A percentile compares a stretch with the other conserved stretches of the same genome.
Evolutionary conservation across 2,888 invertebrate species (phyloP).

Genomic region (Aphelenchoides bicaudatus): DNA sequence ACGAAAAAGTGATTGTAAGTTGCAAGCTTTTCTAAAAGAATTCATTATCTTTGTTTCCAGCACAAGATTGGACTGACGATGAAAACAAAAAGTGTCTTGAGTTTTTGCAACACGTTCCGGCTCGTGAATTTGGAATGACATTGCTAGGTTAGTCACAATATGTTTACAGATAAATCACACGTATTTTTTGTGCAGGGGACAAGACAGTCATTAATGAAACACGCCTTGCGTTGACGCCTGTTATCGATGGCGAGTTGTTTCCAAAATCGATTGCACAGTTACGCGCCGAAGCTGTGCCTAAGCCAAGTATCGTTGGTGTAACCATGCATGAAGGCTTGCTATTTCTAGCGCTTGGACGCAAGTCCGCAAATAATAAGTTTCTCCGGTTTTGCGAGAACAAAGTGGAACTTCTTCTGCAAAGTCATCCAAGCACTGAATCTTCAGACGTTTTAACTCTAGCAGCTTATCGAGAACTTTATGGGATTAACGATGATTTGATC

Average conservation of each 20-base stretch:
- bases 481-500: constrained; percentile 17
- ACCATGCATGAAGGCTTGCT: constrained; percentile 52
- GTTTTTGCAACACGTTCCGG: constrained; percentile 43
- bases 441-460: constrained; percentile 7
- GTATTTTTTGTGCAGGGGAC: constrained; percentile 25
- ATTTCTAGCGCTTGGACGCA: constrained; percentile 48
- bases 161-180: not conserved
- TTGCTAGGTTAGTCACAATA: constrained; percentile 8
- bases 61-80: constrained; percentile 36
- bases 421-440: not conserved
- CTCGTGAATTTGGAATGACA: constrained; percentile 38
- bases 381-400: constrained; percentile 33
- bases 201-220: constrained; percentile 43
- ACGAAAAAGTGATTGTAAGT: constrained; percentile 28
- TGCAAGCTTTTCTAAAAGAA: not conserved
- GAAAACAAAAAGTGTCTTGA: constrained; percentile 45
- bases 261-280: constrained; percentile 39
- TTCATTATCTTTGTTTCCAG: constrained; percentile 9
- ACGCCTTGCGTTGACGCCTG: constrained; percentile 48
- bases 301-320: constrained; percentile 46
- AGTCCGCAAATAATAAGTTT: constrained; percentile 44
- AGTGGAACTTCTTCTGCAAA: constrained; percentile 14
- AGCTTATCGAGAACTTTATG: constrained; percentile 24
- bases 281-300: constrained; percentile 40
- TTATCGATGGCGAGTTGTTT: constrained; percentile 55